Percentiles rank a stretch among this genome's conserved stretches.
Conservation (phyloP, 2,113 vertebrate genomes). For the Bubalus kerabau region DNA sequence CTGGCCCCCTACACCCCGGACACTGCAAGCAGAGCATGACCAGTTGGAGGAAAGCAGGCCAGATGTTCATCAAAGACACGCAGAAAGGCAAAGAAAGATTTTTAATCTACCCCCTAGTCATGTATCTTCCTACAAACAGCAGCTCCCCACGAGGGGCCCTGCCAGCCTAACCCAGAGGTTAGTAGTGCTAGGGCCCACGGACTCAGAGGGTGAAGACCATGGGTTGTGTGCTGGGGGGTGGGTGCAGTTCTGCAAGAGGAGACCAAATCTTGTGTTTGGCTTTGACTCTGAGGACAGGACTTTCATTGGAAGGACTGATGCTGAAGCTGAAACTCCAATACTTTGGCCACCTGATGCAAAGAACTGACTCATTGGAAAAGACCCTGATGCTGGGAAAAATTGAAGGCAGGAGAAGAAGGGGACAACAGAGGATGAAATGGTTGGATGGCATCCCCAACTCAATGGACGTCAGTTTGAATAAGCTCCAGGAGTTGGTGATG, state of each 20-base stretch:
- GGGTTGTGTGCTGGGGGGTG: rapidly evolving
- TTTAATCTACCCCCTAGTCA: background rate
- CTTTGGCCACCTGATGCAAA: background rate
- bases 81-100: background rate
- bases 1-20: background rate
- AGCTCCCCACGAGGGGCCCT: background rate
- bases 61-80: background rate
- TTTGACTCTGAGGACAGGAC: background rate
- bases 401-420: background rate
- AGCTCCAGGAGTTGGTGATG: background rate
- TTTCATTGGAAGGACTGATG: background rate
- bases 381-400: background rate
- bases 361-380: background rate
- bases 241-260: background rate
- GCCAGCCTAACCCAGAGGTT: background rate
- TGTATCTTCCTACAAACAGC: background rate
- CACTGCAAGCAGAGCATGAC: background rate
- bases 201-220: too few species aligned
- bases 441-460: background rate
- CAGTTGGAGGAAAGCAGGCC: background rate
- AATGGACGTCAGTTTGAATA: background rate
- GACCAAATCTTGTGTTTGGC: background rate
- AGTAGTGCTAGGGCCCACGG: background rate
- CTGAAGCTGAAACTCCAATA: background rate
- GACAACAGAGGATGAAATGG: background rate